These are phyloP conservation scores for Papilio aristodemus DNA, from an alignment of 1,140 invertebrate species.

Conservation along the genomic window DNA sequence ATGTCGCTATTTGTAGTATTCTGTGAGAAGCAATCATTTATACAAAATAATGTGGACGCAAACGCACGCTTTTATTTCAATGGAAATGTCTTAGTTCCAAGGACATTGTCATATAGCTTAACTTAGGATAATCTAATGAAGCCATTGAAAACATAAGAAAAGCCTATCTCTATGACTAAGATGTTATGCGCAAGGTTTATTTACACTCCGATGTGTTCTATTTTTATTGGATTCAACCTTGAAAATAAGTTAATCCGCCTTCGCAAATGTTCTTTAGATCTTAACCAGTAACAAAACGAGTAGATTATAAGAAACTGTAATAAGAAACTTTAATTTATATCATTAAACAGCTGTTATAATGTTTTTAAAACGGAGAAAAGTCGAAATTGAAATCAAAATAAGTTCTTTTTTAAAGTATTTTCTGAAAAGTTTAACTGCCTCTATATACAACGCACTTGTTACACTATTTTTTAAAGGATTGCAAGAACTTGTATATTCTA, in stretches of 20 bases:
- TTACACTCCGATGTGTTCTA: conserved; percentile 6
- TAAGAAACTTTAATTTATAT: neutral
- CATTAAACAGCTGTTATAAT: too few species aligned
- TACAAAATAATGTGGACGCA: neutral
- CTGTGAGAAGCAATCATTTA: neutral
- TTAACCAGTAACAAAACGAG: neutral
- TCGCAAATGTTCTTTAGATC: neutral
- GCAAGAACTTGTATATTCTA: neutral
- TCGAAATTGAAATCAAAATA: too few species aligned
- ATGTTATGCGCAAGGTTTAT: conserved; percentile 8
- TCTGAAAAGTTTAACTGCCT: too few species aligned
- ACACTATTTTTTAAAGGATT: neutral
- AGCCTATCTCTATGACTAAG: conserved; percentile 10
- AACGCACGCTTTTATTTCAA: neutral
- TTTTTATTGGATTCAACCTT: conserved; percentile 19
- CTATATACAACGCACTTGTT: neutral
- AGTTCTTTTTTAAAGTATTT: neutral
- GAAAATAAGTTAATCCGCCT: conserved; percentile 14
- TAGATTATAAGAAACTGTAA: neutral
- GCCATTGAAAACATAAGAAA: conserved; percentile 8
- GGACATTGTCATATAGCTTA: conserved; percentile 10
- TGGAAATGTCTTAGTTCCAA: neutral
- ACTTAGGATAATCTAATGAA: conserved; percentile 16
- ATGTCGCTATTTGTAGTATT: too few species aligned
- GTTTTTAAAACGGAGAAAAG: too few species aligned